These are phyloP conservation scores for Tricholauxania praeusta DNA, from an alignment of 2,888 invertebrate genomes.

Conservation along the genomic window DNA sequence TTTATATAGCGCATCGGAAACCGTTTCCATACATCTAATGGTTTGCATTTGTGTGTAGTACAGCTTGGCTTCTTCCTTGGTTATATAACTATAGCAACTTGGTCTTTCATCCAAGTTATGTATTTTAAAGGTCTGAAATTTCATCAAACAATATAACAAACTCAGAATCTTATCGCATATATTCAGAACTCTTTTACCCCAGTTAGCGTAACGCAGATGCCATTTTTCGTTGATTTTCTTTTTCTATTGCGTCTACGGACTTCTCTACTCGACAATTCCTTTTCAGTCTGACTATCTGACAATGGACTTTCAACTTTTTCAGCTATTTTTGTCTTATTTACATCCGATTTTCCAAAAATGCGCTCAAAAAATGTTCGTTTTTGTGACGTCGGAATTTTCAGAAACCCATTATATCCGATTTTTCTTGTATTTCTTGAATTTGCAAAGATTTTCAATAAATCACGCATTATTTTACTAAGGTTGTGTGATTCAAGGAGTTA, in stretches of 20 bases:
- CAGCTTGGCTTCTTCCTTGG: constrained; percentile 64
- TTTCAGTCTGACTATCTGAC: background rate
- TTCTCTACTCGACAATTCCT: too few relatives aligned
- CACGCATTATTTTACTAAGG: too few relatives aligned
- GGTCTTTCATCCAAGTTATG: constrained; percentile 5
- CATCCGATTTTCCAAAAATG: background rate
- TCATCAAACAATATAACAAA: background rate
- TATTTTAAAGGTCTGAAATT: constrained; percentile 10
- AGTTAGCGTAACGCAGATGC: too few relatives aligned
- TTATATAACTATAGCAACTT: background rate
- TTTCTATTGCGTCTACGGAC: background rate
- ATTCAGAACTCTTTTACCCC: too few relatives aligned
- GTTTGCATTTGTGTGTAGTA: constrained; percentile 79
- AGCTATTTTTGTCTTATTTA: background rate
- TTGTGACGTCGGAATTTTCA: background rate
- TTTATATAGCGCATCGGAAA: constrained; percentile 93
- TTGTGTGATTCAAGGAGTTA: too few relatives aligned
- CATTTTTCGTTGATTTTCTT: background rate
- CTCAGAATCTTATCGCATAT: too few relatives aligned
- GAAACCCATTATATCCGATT: too few relatives aligned
- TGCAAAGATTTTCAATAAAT: too few relatives aligned
- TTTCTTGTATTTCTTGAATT: too few relatives aligned
- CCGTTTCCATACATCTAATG: constrained; percentile 90
- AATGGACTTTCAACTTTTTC: background rate
- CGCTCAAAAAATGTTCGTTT: background rate